Evolutionary conservation across 2,888 invertebrate genomes (phyloP), one percentile per base, ranked within the genome.

Genomic region (Coelogynopora nodosa): DNA sequence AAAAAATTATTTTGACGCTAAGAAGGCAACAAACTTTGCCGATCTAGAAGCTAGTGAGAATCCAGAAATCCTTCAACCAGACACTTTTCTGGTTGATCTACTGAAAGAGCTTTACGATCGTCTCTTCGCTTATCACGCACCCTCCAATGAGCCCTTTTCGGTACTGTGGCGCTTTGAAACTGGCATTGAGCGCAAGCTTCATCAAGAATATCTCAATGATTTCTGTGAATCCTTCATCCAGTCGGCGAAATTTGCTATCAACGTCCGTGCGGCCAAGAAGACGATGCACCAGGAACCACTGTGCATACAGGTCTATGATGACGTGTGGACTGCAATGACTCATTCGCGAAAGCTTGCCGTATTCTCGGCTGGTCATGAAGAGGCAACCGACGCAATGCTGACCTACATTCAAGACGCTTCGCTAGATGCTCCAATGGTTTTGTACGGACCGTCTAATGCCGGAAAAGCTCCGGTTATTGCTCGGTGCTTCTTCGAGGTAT

Each of bases 91-190:
- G 18, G 67, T 88, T 30, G 88, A 88, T 5, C 87, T 88, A 30
- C 88, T 91, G 10, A 87, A 88, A 10, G 87, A 88, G 82, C 88
- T 91, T 86, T 89, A 88, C 86, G 89, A 87, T 87, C 31, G 87
- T 0, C 30, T 87, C 1, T 49, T 31, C 49, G 31, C 84, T n/a
- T 86, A 29, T 26, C 30, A 30, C 28, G n/a, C 31, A 23, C 27
- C 84, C 28, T 84, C 67, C 28, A 67, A 85, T 86, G 31, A 18
- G 23, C 83, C 31, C 2, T 86, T 86, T 30, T 86, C 83, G 30
- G 90, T 91, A 0, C 87, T 91, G 80, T 91, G 91, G 91, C 89
- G 90, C 31, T 91, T 90, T 85, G 90, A 90, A 85, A 89, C 90
- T 31, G 91, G 91, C 86, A 90, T 91, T 81, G 88, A 89, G 80